These are phyloP conservation scores for Ormyrus labotus DNA, from an alignment of 2,888 invertebrate genomes.

Conservation along the genomic window DNA sequence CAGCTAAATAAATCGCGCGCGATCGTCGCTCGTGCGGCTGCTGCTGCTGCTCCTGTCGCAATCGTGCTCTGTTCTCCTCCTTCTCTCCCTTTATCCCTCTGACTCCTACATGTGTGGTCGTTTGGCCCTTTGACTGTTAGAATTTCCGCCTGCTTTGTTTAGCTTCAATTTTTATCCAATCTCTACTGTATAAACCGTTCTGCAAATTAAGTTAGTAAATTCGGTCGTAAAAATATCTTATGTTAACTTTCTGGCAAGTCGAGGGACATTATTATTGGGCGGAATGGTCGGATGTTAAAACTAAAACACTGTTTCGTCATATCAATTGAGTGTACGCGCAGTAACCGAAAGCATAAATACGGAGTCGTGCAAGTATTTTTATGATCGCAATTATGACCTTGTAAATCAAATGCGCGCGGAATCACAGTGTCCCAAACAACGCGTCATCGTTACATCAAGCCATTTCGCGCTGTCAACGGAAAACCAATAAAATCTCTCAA, in stretches of 20 bases:
- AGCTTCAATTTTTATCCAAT: no score
- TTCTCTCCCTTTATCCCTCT: slow-evolving; percentile 5
- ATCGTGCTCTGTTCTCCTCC: neutral
- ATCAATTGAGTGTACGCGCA: slow-evolving; percentile 40
- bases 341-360: slow-evolving; percentile 20
- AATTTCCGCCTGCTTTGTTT: no score
- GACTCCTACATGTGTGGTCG: slow-evolving; percentile 36
- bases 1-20: slow-evolving; percentile 53
- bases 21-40: slow-evolving; percentile 14
- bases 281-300: slow-evolving; percentile 18
- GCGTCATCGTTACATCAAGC: slow-evolving; percentile 36
- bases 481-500: slow-evolving; percentile 48
- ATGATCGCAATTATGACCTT: slow-evolving; percentile 51
- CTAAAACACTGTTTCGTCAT: slow-evolving; percentile 44
- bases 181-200: no score
- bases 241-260: no score
- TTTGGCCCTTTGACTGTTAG: neutral
- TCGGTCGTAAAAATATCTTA: no score
- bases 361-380: slow-evolving; percentile 43
- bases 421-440: slow-evolving; percentile 43
- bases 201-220: no score
- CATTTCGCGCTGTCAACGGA: slow-evolving; percentile 41
- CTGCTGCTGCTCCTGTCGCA: neutral
- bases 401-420: slow-evolving; percentile 44
- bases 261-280: no score